phyloP scores from a whole-genome alignment of 2,797 vertebrate genomes.

The Microchirus variegatus region DNA sequence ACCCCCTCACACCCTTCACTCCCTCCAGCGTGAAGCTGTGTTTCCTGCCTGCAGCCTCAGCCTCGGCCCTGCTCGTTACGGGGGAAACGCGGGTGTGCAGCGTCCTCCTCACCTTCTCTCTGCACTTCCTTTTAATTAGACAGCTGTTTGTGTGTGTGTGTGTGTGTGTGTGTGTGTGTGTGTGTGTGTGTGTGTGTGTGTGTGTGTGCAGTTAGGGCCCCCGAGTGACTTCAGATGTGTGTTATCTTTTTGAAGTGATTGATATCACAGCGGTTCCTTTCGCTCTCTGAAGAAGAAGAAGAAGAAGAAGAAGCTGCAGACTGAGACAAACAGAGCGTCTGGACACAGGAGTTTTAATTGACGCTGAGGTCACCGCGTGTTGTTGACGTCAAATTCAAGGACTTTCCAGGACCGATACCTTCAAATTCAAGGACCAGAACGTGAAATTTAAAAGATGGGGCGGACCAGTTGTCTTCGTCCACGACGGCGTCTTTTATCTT shows the following conservation, averaged over 20 bases:
- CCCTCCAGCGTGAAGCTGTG: slow-evolving; percentile 39
- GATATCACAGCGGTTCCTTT: slow-evolving; percentile 35
- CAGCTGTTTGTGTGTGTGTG: slow-evolving; percentile 51
- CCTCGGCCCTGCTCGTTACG: slow-evolving; percentile 70
- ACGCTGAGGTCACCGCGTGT: no score
- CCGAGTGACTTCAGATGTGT: slow-evolving; percentile 21
- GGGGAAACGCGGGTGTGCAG: slow-evolving; percentile 69
- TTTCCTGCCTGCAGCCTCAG: slow-evolving; percentile 55
- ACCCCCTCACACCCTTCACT: slow-evolving; percentile 4
- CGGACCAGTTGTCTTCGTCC: no score
- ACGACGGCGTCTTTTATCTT: no score
- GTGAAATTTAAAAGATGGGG: no score
- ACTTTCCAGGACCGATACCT: no score
- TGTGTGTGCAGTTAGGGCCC: slow-evolving; percentile 3
- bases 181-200: slow-evolving; percentile 41
- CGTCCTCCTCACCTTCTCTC: slow-evolving; percentile 72
- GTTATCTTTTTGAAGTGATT: slow-evolving; percentile 42
- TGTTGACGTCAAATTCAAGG: no score
- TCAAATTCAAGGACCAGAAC: no score
- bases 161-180: slow-evolving; percentile 29
- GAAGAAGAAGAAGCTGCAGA: slow-evolving; percentile 5
- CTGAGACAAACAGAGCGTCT: no score
- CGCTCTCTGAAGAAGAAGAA: slow-evolving; percentile 40
- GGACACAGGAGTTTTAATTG: no score
- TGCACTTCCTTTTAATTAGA: slow-evolving; percentile 76